phyloP scores from a whole-genome alignment of 2,888 invertebrate genomes.

The Ligdia adustata region DNA sequence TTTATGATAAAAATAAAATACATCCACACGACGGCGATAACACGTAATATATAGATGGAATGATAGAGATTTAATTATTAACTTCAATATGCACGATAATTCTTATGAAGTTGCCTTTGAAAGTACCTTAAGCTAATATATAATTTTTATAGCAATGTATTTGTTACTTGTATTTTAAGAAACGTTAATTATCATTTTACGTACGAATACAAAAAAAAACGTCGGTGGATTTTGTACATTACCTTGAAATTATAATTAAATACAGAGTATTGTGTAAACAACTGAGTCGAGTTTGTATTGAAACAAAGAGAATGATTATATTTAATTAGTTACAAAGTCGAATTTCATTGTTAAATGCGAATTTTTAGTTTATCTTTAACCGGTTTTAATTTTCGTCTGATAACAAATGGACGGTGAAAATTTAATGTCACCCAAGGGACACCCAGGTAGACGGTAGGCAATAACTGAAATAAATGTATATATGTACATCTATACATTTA shows the following conservation, averaged over 20 bases:
- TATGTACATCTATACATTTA: no score
- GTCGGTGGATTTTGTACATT: no score
- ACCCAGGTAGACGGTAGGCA: no score
- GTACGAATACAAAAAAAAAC: no score
- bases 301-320: slow-evolving; percentile 3
- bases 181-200: not conserved
- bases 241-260: no score
- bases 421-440: no score
- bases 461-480: no score
- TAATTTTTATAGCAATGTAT: slow-evolving; percentile 11
- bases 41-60: not conserved
- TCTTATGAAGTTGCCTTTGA: slow-evolving; percentile 11
- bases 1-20: slow-evolving; percentile 69
- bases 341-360: no score
- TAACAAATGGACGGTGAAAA: no score
- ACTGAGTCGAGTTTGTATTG: not conserved
- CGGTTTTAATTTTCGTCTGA: no score
- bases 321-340: no score
- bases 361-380: no score
- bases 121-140: not conserved
- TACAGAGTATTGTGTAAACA: slow-evolving; percentile 2
- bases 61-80: not conserved
- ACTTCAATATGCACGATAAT: not conserved
- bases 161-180: not conserved
- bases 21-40: slow-evolving; percentile 56